Evolutionary conservation across 2,797 vertebrate genomes (phyloP).

Genomic region (Coregonus sp.): DNA sequence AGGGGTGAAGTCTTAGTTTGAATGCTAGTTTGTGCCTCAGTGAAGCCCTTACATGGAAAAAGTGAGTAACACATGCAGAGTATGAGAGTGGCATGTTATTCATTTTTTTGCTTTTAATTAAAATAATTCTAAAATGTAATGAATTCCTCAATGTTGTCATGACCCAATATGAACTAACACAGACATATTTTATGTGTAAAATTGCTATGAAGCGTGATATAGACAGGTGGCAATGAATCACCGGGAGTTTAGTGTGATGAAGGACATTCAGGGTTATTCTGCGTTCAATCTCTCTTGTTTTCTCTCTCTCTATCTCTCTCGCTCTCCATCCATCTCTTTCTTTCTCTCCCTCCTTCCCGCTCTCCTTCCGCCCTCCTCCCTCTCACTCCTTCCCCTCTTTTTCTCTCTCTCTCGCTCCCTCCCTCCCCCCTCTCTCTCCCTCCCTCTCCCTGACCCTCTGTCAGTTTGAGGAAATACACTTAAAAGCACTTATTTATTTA

Average conservation of each 20-base stretch:
- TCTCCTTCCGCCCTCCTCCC: background rate
- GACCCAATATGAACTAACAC: background rate
- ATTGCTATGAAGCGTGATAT: background rate
- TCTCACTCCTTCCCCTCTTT: too few relatives aligned
- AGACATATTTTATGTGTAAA: background rate
- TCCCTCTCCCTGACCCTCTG: background rate
- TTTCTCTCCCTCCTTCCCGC: too few relatives aligned
- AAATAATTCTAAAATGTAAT: too few relatives aligned
- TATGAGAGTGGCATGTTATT: slow-evolving; percentile 25
- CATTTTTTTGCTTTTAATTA: slow-evolving; percentile 10
- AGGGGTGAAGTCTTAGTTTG: slow-evolving; percentile 33
- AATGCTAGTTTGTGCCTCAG: slow-evolving; percentile 38
- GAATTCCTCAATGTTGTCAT: background rate
- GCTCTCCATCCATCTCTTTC: background rate
- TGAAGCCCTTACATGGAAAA: slow-evolving; percentile 31
- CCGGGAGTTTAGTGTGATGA: background rate
- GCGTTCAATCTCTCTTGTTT: background rate
- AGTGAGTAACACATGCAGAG: too few relatives aligned
- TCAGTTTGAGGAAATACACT: background rate
- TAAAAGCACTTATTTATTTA: background rate
- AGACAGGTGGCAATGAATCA: slow-evolving; percentile 16
- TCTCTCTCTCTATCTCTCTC: background rate
- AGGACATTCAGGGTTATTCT: background rate
- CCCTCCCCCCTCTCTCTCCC: background rate
- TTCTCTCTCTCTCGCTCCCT: too few relatives aligned